These are phyloP conservation scores for Typhlichthys eigenmanni DNA, from an alignment of 2,797 vertebrate genomes.

Conservation along the genomic window DNA sequence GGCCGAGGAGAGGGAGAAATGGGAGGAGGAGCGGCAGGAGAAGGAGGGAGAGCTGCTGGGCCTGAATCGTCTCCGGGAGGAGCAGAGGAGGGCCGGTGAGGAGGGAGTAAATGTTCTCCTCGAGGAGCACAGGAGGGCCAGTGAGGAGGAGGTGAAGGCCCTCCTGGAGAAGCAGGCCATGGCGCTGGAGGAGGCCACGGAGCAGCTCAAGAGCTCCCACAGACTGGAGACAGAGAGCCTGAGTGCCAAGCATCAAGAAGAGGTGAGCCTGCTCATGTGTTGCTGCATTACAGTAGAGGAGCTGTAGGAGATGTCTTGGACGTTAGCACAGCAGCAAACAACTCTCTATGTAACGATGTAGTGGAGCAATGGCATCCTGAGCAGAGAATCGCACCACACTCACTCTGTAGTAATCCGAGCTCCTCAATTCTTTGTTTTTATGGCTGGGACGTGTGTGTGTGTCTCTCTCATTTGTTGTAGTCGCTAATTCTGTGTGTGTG, in stretches of 20 bases:
- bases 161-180: constrained; percentile 60
- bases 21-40: constrained; percentile 72
- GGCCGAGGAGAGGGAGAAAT: constrained; percentile 71
- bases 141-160: constrained; percentile 58
- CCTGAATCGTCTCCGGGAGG: constrained; percentile 57
- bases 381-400: too few species aligned
- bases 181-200: constrained; percentile 57
- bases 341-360: too few species aligned
- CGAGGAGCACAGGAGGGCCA: constrained; percentile 57
- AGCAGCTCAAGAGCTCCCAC: constrained; percentile 50
- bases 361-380: too few species aligned
- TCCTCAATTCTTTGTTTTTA: too few species aligned
- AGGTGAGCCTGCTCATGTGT: constrained; percentile 52
- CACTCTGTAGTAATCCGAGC: too few species aligned
- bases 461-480: too few species aligned
- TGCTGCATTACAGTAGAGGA: too few species aligned
- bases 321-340: too few species aligned
- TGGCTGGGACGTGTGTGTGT: too few species aligned
- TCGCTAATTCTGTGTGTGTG: background rate
- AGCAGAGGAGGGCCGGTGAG: constrained; percentile 58
- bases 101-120: constrained; percentile 58
- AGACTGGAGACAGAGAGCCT: constrained; percentile 63
- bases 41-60: constrained; percentile 67
- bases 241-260: constrained; percentile 62
- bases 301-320: too few species aligned